Percentiles rank a stretch among this genome's conserved stretches.
Evolutionary conservation across 2,113 vertebrate genomes (phyloP).

Genomic region (Mirza zaza): DNA sequence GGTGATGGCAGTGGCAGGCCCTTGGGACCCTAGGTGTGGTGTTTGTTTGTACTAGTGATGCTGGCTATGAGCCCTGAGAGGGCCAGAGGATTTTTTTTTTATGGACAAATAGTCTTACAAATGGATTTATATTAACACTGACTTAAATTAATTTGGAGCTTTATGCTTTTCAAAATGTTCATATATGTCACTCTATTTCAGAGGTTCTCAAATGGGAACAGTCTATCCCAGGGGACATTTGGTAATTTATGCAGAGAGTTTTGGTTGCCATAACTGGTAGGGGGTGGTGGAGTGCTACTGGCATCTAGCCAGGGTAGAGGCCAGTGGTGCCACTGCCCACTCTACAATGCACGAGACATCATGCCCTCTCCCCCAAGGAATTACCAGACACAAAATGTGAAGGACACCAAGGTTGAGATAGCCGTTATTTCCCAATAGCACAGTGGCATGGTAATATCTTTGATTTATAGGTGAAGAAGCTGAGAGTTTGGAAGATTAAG

Average conservation of each 20-base stretch:
- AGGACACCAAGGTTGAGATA: neutral
- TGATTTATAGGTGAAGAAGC: neutral
- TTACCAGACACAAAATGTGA: neutral
- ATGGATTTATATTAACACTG: constrained; percentile 43
- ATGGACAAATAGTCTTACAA: constrained; percentile 41
- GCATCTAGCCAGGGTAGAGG: neutral
- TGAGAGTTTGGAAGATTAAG: neutral
- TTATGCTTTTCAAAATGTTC: constrained; percentile 40
- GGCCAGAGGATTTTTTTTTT: neutral
- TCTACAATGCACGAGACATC: neutral
- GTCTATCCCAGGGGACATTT: neutral
- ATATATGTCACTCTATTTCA: constrained; percentile 39
- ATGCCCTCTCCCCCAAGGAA: too few species aligned
- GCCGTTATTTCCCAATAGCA: neutral
- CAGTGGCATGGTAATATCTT: neutral
- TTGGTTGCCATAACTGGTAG: neutral
- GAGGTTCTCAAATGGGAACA: neutral
- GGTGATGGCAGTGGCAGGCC: too few species aligned
- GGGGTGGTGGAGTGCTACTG: neutral
- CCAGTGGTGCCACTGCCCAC: neutral
- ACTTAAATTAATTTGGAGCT: constrained; percentile 33
- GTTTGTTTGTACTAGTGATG: too few species aligned
- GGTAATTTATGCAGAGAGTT: neutral
- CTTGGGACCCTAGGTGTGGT: too few species aligned
- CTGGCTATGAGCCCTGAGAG: too few species aligned